A percentile compares a stretch with the other conserved stretches of the same genome.
phyloP scores from a whole-genome alignment of 2,113 vertebrate species.

The Oreochromis niloticus region DNA sequence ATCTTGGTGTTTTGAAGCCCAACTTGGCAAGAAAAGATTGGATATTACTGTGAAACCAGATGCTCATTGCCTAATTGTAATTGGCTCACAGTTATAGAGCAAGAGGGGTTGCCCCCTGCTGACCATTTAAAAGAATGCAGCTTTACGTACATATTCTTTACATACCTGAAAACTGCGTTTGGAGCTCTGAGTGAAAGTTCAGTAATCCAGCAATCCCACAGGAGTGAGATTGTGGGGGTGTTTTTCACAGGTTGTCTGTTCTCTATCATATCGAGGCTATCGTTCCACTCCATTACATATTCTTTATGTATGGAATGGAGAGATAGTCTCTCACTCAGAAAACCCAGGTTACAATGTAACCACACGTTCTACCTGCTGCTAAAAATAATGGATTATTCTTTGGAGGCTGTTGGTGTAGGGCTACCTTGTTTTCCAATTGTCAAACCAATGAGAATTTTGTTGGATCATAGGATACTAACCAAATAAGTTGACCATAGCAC shows the following conservation, averaged over 20 bases:
- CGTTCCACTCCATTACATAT: background rate
- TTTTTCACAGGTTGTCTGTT: background rate
- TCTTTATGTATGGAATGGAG: rapidly evolving
- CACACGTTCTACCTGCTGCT: rapidly evolving
- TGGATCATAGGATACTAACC: background rate
- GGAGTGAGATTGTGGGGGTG: background rate
- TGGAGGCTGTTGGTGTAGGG: background rate
- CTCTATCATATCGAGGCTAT: background rate
- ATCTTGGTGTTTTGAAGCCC: background rate
- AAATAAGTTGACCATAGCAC: background rate
- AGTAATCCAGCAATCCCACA: rapidly evolving
- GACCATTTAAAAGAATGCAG: background rate
- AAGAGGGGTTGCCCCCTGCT: background rate
- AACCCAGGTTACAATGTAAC: background rate
- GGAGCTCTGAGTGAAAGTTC: background rate
- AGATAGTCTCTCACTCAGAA: rapidly evolving
- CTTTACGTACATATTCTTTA: rapidly evolving
- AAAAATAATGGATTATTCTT: background rate
- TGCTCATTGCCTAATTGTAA: background rate
- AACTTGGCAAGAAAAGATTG: rapidly evolving
- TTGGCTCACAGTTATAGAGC: rapidly evolving
- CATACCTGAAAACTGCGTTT: background rate
- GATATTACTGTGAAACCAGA: background rate
- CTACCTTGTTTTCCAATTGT: background rate
- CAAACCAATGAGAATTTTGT: background rate